Evolutionary conservation across 2,888 invertebrate species (phyloP).

Genomic region (Sthenelais limicola): DNA sequence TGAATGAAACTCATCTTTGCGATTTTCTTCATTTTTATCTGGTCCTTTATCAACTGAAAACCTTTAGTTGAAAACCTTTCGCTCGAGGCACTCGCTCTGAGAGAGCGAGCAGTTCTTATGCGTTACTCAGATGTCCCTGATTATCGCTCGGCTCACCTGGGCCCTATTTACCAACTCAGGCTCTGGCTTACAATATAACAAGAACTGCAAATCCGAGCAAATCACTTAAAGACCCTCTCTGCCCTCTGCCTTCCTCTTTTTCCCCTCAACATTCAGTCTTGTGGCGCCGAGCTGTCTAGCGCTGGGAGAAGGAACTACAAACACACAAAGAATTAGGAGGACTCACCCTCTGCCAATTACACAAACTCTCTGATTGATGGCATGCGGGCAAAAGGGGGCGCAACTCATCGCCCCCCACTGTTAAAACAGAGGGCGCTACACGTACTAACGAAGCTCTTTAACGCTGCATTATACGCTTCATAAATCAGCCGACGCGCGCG

Average conservation of each 20-base stretch:
- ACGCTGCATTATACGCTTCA: constrained; percentile 27
- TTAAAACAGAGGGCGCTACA: neutral
- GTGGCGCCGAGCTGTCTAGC: too few species aligned
- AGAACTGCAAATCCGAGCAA: constrained; percentile 36
- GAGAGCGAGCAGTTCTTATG: too few species aligned
- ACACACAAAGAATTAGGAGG: too few species aligned
- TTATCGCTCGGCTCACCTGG: constrained; percentile 27
- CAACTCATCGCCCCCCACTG: neutral
- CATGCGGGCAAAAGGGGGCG: constrained; percentile 6
- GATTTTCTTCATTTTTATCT: too few species aligned
- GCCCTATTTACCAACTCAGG: constrained; percentile 2
- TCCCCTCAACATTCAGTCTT: too few species aligned
- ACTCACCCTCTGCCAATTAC: constrained; percentile 28
- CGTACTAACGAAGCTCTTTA: constrained; percentile 35
- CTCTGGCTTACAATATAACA: constrained; percentile 33
- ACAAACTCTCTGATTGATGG: constrained; percentile 4
- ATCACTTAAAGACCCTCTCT: constrained; percentile 27
- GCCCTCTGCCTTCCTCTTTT: constrained; percentile 16
- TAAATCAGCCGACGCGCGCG: constrained; percentile 11
- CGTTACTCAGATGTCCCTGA: too few species aligned
- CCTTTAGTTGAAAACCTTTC: too few species aligned
- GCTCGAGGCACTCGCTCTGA: too few species aligned
- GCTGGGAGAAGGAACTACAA: too few species aligned
- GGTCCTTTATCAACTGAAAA: too few species aligned
- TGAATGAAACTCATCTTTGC: too few species aligned